Percentiles rank a stretch among this genome's conserved stretches.
Evolutionary conservation across 2,888 invertebrate genomes (phyloP).

Genomic region (Cetonia aurata): DNA sequence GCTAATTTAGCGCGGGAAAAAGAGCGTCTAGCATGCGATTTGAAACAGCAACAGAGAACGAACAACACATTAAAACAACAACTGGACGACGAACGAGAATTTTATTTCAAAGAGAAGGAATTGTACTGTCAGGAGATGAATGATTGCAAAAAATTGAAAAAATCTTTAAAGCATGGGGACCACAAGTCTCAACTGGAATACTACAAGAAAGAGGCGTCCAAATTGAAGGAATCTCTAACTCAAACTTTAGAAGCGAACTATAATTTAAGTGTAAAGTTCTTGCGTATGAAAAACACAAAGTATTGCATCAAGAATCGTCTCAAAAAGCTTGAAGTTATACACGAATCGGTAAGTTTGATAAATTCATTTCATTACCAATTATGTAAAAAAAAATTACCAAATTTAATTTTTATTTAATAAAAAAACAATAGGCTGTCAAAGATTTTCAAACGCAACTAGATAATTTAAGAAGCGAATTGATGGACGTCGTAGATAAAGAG

Average conservation of each 20-base stretch:
- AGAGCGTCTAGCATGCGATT: slow-evolving; percentile 67
- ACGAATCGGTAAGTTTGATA: slow-evolving; percentile 56
- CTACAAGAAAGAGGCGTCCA: slow-evolving; percentile 61
- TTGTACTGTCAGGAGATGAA: slow-evolving; percentile 69
- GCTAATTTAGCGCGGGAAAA: slow-evolving; percentile 69
- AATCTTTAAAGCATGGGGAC: slow-evolving; percentile 50
- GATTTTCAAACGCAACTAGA: slow-evolving; percentile 61
- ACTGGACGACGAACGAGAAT: slow-evolving; percentile 70
- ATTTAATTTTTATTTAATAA: slow-evolving; percentile 44
- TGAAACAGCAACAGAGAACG: slow-evolving; percentile 67
- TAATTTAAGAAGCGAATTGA: slow-evolving; percentile 58
- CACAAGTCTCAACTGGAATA: slow-evolving; percentile 53
- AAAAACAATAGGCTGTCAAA: slow-evolving; percentile 54
- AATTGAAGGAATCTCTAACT: slow-evolving; percentile 62
- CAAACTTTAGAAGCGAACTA: slow-evolving; percentile 65
- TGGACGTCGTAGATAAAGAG: slow-evolving; percentile 59
- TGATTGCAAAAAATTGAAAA: slow-evolving; percentile 61
- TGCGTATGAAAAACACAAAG: slow-evolving; percentile 65
- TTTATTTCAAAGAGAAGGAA: slow-evolving; percentile 71
- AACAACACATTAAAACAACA: slow-evolving; percentile 69
- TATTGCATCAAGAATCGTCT: slow-evolving; percentile 60
- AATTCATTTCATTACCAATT: background rate
- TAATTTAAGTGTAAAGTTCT: slow-evolving; percentile 65
- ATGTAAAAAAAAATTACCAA: background rate
- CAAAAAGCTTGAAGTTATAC: slow-evolving; percentile 58